Conservation (phyloP, 2,113 vertebrate species). For the Gopherus flavomarginatus region DNA sequence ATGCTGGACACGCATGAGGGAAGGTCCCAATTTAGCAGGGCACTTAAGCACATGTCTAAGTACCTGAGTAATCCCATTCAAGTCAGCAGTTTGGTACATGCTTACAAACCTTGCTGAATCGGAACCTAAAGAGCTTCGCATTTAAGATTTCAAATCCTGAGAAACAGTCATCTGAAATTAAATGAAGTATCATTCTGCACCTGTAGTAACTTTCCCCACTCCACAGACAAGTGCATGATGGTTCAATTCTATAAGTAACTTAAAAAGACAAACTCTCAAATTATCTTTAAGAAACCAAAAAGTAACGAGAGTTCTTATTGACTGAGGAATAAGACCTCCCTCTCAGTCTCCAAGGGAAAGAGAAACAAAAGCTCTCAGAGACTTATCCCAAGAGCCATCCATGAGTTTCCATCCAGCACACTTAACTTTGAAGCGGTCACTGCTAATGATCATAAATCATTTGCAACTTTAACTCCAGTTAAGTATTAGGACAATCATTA, state of each 20-base stretch:
- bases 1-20: neutral
- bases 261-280: neutral
- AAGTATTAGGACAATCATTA: neutral
- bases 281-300: neutral
- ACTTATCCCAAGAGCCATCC: accelerated
- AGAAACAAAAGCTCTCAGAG: neutral
- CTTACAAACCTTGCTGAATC: neutral
- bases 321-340: neutral
- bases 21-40: neutral
- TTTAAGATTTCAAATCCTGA: neutral
- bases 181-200: neutral
- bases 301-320: neutral
- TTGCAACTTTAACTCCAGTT: neutral
- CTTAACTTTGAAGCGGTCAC: neutral
- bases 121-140: neutral
- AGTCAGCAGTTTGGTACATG: neutral
- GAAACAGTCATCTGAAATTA: neutral
- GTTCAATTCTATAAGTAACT: neutral
- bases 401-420: neutral
- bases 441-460: neutral
- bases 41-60: accelerated
- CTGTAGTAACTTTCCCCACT: neutral
- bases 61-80: neutral
- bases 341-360: neutral
- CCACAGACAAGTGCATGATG: neutral